Evolutionary conservation across 2,888 invertebrate species (phyloP).

Genomic region (Cosmia pyralina): DNA sequence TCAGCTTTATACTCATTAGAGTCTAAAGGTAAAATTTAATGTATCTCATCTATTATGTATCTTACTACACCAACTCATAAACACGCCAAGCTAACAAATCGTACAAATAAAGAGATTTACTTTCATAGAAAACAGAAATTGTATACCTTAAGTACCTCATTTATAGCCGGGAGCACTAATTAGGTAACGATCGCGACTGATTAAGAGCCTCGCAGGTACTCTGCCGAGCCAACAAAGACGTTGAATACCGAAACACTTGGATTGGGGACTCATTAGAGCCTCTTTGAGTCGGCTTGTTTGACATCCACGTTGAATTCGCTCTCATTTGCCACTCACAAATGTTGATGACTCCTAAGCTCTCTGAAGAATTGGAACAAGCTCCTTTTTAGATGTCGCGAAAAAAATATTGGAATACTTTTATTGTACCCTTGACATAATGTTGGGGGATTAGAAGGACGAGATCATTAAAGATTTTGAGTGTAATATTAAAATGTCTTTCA

Average conservation of each 20-base stretch:
- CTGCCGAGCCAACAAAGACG: conserved; percentile 59
- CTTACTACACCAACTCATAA: neutral
- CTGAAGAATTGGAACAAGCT: conserved; percentile 69
- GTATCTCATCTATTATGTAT: neutral
- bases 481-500: conserved; percentile 46
- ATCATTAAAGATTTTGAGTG: conserved; percentile 57
- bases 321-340: conserved; percentile 75
- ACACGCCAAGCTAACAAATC: neutral
- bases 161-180: conserved; percentile 56
- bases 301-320: conserved; percentile 74
- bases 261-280: conserved; percentile 75
- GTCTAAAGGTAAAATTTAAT: neutral
- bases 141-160: conserved; percentile 33
- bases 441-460: conserved; percentile 48
- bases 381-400: conserved; percentile 57
- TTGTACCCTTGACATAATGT: conserved; percentile 63
- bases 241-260: conserved; percentile 71
- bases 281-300: conserved; percentile 76
- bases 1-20: no score
- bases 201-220: conserved; percentile 60
- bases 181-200: conserved; percentile 60
- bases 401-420: conserved; percentile 58
- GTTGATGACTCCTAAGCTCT: conserved; percentile 69
- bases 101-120: neutral
- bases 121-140: conserved; percentile 23